These are phyloP conservation scores for Numenius arquata DNA, from an alignment of 2,113 vertebrate species.

Conservation along the genomic window DNA sequence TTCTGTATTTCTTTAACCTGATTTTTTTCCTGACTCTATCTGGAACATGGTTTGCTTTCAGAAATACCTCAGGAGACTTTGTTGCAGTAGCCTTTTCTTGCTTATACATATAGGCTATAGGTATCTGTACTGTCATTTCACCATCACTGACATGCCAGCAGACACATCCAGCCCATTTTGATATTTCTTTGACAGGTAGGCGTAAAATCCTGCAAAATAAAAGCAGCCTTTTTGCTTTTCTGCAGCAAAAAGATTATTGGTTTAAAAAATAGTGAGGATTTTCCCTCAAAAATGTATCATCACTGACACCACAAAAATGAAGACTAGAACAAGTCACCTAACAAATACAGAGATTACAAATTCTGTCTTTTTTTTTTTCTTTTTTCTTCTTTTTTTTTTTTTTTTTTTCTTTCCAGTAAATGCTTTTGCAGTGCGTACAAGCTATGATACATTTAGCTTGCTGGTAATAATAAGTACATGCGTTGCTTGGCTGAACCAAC, in stretches of 20 bases:
- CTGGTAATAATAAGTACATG: neutral
- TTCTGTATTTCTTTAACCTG: neutral
- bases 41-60: neutral
- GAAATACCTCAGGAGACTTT: neutral
- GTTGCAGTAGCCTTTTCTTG: neutral
- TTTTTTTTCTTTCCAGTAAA: neutral
- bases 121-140: neutral
- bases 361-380: neutral
- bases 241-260: neutral
- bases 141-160: neutral
- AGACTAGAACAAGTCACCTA: neutral
- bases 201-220: neutral
- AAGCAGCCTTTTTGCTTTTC: accelerated
- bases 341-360: neutral
- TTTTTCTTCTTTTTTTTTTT: neutral
- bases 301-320: neutral
- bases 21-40: neutral
- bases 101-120: neutral
- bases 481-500: neutral
- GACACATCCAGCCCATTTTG: neutral
- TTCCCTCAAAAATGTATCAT: neutral
- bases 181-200: neutral
- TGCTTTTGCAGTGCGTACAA: neutral
- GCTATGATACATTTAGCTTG: neutral
- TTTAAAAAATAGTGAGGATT: accelerated